These are phyloP conservation scores for Parazoanthus swiftii DNA, from an alignment of 92 coral and sea anemone species.

Conservation along the genomic window DNA sequence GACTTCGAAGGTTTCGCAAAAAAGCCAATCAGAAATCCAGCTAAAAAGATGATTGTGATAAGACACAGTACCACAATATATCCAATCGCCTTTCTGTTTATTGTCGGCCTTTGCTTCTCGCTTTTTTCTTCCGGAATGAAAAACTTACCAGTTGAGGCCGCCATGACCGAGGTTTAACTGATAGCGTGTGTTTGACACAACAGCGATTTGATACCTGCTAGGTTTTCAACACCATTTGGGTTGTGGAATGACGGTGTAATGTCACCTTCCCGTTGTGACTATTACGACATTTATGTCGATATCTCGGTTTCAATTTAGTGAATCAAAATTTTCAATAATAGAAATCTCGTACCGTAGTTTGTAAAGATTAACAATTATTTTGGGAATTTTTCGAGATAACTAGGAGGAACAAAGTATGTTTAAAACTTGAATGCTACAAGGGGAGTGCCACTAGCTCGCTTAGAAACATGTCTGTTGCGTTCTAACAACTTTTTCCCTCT, in stretches of 20 bases:
- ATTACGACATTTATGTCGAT: no score
- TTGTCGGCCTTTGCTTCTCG: not conserved
- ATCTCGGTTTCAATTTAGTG: no score
- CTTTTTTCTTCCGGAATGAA: not conserved
- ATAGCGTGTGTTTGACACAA: not conserved
- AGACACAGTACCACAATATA: not conserved
- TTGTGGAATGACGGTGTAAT: not conserved
- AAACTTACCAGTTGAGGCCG: not conserved
- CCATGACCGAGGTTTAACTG: not conserved
- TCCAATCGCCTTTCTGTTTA: not conserved
- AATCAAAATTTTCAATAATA: no score
- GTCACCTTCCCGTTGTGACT: not conserved
- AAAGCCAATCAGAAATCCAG: not conserved
- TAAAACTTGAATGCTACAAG: no score
- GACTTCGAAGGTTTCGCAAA: constrained; percentile 10
- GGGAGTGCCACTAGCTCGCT: no score
- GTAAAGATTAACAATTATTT: no score
- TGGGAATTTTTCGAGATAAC: no score
- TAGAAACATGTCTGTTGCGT: no score
- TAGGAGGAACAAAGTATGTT: no score
- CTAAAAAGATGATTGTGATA: not conserved
- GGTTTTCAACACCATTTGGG: not conserved
- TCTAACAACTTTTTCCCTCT: no score
- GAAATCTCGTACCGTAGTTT: no score
- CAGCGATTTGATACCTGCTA: not conserved